Conservation (phyloP, 2,797 vertebrate genomes). For the Pangasius macronema region DNA sequence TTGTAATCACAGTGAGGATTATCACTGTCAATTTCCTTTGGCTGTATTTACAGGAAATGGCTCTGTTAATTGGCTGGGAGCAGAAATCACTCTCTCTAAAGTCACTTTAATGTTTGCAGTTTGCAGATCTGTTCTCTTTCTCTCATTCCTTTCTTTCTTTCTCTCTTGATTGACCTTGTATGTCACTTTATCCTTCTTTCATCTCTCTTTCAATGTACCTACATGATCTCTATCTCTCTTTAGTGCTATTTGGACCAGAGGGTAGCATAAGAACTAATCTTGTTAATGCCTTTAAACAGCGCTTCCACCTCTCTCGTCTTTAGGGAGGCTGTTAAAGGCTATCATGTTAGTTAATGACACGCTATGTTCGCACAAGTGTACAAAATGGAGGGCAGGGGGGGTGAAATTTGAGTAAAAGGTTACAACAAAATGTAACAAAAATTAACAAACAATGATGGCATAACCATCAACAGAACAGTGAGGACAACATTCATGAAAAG, state of each 20-base stretch:
- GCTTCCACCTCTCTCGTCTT: constrained; percentile 8
- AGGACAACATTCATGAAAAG: not conserved
- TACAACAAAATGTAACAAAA: not conserved
- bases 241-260: constrained; percentile 14
- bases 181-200: not conserved
- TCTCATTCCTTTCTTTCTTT: not conserved
- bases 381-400: not conserved
- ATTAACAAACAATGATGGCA: not conserved
- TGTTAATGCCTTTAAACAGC: constrained; percentile 13
- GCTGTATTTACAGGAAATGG: constrained; percentile 56
- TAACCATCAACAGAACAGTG: not conserved
- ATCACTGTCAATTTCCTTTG: constrained; percentile 56
- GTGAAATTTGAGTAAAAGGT: not conserved
- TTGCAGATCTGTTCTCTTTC: not conserved
- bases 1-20: constrained; percentile 28
- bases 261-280: not conserved
- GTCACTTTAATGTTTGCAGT: constrained; percentile 13
- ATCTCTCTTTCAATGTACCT: not conserved
- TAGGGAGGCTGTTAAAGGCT: constrained; percentile 40
- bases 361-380: constrained; percentile 34
- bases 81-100: constrained; percentile 19
- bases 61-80: constrained; percentile 53
- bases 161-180: not conserved
- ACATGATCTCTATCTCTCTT: constrained; percentile 20
- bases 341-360: constrained; percentile 40